phyloP scores from a whole-genome alignment of 1,140 invertebrate genomes.

The Zaprionus davidi region DNA sequence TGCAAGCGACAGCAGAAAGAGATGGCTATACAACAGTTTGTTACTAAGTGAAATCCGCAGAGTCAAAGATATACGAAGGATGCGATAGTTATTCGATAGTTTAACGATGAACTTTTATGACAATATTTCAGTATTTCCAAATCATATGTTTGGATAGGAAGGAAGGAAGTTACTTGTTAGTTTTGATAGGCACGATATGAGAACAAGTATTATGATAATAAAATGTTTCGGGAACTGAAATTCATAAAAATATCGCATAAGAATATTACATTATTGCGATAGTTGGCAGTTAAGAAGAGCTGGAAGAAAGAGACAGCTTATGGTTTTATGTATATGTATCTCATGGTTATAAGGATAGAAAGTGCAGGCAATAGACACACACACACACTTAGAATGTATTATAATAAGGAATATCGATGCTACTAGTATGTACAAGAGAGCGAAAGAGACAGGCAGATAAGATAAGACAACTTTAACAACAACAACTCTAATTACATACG shows the following conservation, averaged over 20 bases:
- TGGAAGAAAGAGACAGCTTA: neutral
- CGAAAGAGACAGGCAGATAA: neutral
- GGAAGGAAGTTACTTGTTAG: neutral
- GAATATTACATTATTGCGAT: neutral
- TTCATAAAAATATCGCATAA: no score
- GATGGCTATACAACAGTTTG: neutral
- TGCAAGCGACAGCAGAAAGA: neutral
- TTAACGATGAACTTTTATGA: neutral
- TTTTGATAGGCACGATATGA: no score
- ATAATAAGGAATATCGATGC: neutral
- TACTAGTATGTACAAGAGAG: neutral
- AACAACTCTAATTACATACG: slow-evolving; percentile 5
- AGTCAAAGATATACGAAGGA: neutral
- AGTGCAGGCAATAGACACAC: neutral
- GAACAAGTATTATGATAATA: no score
- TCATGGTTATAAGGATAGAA: neutral
- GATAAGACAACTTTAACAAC: neutral
- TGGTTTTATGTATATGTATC: neutral
- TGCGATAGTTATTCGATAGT: neutral
- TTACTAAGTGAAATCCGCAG: neutral
- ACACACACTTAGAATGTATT: neutral
- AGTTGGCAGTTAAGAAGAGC: neutral
- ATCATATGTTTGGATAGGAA: neutral
- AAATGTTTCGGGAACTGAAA: no score
- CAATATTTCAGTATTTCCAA: neutral